phyloP scores from a whole-genome alignment of 2,113 vertebrate genomes.

The Vulpes ferrilata region DNA sequence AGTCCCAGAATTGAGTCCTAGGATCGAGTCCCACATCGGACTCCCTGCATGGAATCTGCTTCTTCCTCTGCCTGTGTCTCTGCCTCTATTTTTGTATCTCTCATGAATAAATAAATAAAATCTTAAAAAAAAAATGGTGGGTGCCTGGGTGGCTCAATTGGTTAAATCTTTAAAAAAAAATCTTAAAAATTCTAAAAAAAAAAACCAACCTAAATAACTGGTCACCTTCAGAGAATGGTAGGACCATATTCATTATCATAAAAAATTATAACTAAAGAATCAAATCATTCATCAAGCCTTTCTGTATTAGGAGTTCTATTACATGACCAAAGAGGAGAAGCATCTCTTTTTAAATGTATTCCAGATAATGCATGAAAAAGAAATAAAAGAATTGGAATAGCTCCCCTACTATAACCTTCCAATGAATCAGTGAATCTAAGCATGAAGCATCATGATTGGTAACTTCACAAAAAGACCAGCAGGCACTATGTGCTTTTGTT shows the following conservation, averaged over 20 bases:
- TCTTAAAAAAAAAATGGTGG: too few relatives aligned
- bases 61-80: too few relatives aligned
- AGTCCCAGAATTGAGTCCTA: too few relatives aligned
- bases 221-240: not conserved
- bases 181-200: too few relatives aligned
- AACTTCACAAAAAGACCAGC: not conserved
- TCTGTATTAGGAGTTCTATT: not conserved
- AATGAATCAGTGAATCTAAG: not conserved
- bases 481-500: not conserved
- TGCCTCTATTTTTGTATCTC: too few relatives aligned
- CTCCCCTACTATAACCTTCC: not conserved
- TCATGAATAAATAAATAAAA: too few relatives aligned
- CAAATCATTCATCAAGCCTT: not conserved
- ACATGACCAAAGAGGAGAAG: not conserved
- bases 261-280: not conserved
- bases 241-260: not conserved
- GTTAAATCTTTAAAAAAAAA: too few relatives aligned
- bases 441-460: not conserved
- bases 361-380: not conserved
- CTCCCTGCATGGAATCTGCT: too few relatives aligned
- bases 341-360: not conserved
- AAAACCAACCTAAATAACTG: not conserved
- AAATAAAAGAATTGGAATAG: not conserved
- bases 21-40: too few relatives aligned
- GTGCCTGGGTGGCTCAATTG: too few relatives aligned